Evolutionary conservation across 1,140 invertebrate genomes (phyloP).

Genomic region (Dreissena polymorpha): DNA sequence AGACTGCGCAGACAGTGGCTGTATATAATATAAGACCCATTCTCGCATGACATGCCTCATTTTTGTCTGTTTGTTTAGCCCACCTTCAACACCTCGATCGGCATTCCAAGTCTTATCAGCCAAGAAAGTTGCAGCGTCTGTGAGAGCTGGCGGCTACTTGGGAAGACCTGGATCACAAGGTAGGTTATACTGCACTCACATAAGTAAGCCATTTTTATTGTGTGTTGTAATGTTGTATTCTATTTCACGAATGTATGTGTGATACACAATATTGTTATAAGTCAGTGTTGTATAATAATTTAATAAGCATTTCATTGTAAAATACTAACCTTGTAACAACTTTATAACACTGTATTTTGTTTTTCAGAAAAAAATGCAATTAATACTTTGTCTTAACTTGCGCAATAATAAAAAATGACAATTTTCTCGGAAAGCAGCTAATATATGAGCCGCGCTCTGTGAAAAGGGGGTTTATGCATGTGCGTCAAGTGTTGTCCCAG

Average conservation of each 20-base stretch:
- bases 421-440: no score
- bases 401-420: no score
- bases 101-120: slow-evolving; percentile 62
- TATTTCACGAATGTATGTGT: background rate
- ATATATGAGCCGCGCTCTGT: no score
- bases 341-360: background rate
- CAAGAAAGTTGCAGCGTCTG: slow-evolving; percentile 65
- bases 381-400: no score
- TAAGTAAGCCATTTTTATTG: background rate
- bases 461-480: no score
- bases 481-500: no score
- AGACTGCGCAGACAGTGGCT: no score
- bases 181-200: slow-evolving; percentile 29
- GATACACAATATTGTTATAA: background rate
- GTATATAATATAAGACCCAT: background rate
- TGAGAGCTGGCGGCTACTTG: slow-evolving; percentile 67
- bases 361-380: no score
- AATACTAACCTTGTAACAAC: background rate
- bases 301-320: background rate
- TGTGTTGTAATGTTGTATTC: background rate
- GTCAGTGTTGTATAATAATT: background rate
- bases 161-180: slow-evolving; percentile 65
- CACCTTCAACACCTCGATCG: slow-evolving; percentile 38
- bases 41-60: background rate
- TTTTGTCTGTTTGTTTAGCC: slow-evolving; percentile 23